Evolutionary conservation across 1,140 invertebrate genomes (phyloP).

Genomic region (Bombyx mori): DNA sequence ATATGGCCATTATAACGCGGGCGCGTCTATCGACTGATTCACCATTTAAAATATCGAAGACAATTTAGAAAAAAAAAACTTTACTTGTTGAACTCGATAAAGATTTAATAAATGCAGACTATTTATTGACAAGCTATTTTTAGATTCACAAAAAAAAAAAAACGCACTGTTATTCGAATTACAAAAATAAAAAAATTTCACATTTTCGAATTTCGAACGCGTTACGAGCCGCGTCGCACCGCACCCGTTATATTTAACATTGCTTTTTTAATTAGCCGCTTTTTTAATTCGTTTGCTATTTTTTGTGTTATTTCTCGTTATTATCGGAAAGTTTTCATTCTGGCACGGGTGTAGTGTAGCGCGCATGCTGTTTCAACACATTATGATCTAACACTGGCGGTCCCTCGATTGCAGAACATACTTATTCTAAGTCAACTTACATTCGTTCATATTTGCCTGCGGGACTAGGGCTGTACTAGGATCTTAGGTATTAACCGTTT

Average conservation of each 20-base stretch:
- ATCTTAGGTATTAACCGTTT: slow-evolving; percentile 26
- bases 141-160: no score
- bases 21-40: no score
- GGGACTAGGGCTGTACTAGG: slow-evolving; percentile 62
- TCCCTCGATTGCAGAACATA: slow-evolving; percentile 68
- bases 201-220: slow-evolving; percentile 34
- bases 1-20: no score
- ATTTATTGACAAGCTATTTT: no score
- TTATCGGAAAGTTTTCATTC: slow-evolving; percentile 55
- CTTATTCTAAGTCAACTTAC: slow-evolving; percentile 72
- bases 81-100: no score
- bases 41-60: no score
- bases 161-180: no score
- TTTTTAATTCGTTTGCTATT: slow-evolving; percentile 15
- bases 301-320: slow-evolving; percentile 45
- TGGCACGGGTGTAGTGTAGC: slow-evolving; percentile 41
- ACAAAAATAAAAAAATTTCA: slow-evolving; percentile 13
- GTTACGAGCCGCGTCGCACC: slow-evolving; percentile 15
- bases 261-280: slow-evolving; percentile 1
- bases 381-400: slow-evolving; percentile 70
- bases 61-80: no score
- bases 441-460: slow-evolving; percentile 72
- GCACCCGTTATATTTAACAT: slow-evolving; percentile 21
- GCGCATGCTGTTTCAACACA: slow-evolving; percentile 67
- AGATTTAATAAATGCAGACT: no score